Evolutionary conservation across 2,113 vertebrate genomes (phyloP), one percentile per base, ranked within the genome.

Genomic region (Platichthys stellatus): DNA sequence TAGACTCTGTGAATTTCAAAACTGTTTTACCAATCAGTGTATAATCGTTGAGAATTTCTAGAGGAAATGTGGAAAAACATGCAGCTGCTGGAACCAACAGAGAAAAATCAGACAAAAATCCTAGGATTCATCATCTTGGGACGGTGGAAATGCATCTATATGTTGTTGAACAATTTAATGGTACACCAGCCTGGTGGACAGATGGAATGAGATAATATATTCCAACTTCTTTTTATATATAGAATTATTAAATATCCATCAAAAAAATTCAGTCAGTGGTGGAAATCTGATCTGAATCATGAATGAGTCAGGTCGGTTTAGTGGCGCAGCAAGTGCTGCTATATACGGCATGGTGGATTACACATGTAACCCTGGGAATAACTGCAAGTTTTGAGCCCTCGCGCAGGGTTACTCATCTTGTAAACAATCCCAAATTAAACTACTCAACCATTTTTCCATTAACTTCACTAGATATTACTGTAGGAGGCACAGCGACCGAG

Each of bases 341-440:
- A 53, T 65, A 80, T 87, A 35, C 61, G 49, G 47, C 21, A 10
- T 10, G 17, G 24, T 51, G 31, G 9, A 72, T 72, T 72, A 53
- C 20, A 64, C 60, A 76, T 56, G 40, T 51, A 69, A 67, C n/a
- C 56, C 45, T 61, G 23, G 18, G 26, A 77, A 56, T 59, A 72
- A 74, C 60, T 70, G 23, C 38, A 74, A 31, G 45, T 72, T 70
- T 63, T 58, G 51, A 74, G 54, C 20, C 71, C 43, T 64, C 31
- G 21, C 0, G 0, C 62, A 69, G 68, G 45, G 79, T 75, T 74
- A 69, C 57, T 80, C 40, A 67, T 82, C 67, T 63, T 69, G 21
- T 77, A 75, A 82, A 84, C 71, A 81, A 72, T 67, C 47, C n/a
- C 3, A 64, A 72, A 71, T 82, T 20, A 84, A 77, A 66, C 65